phyloP scores from a whole-genome alignment of 2,113 vertebrate genomes.

The Pampusana beccarii region DNA sequence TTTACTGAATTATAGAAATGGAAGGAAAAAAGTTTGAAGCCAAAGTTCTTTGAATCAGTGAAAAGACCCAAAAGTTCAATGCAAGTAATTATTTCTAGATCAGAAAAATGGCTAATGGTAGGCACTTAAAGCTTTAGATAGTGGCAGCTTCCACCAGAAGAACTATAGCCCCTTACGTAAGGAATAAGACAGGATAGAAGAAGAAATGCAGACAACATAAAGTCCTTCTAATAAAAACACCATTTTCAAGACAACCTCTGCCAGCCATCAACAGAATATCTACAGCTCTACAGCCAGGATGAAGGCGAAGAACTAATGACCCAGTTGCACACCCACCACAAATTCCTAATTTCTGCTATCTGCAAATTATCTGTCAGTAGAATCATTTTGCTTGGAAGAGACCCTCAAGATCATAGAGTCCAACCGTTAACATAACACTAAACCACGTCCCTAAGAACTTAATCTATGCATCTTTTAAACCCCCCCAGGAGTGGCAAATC shows the following conservation, averaged over 20 bases:
- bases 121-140: too few relatives aligned
- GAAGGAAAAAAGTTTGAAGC: not conserved
- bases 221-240: too few relatives aligned
- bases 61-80: not conserved
- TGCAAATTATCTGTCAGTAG: not conserved
- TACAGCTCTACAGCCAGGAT: not conserved
- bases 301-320: not conserved
- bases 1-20: not conserved
- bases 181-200: too few relatives aligned
- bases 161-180: too few relatives aligned
- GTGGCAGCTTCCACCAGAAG: not conserved
- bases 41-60: not conserved
- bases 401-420: too few relatives aligned
- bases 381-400: not conserved
- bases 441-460: too few relatives aligned
- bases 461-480: too few relatives aligned
- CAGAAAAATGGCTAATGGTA: too few relatives aligned
- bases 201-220: too few relatives aligned
- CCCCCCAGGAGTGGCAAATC: too few relatives aligned
- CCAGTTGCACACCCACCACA: fast-evolving
- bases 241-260: not conserved
- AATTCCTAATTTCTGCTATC: not conserved
- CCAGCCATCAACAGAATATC: too few relatives aligned
- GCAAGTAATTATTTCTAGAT: not conserved
- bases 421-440: too few relatives aligned